These are phyloP conservation scores for Eubucco bourcierii DNA, from an alignment of 2,113 vertebrate genomes.

Conservation along the genomic window DNA sequence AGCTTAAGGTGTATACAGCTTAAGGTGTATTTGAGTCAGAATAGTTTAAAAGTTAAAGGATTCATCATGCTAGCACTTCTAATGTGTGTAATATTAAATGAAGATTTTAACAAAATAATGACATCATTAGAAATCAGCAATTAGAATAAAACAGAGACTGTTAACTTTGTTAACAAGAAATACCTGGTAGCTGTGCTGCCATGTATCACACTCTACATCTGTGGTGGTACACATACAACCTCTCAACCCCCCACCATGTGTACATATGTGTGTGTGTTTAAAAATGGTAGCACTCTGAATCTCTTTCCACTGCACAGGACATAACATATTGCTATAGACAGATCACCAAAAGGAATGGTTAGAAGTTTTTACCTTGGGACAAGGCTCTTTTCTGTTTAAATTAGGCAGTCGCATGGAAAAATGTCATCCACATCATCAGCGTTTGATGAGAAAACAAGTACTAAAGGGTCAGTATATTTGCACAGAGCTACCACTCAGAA, in stretches of 20 bases:
- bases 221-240: neutral
- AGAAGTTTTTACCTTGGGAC: neutral
- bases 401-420: neutral
- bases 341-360: neutral
- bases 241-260: accelerated
- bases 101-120: neutral
- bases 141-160: neutral
- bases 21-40: too few species aligned
- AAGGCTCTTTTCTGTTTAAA: neutral
- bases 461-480: neutral
- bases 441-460: neutral
- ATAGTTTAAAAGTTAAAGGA: too few species aligned
- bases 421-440: neutral
- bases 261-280: neutral
- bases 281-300: neutral
- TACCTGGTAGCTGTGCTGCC: neutral
- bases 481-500: neutral
- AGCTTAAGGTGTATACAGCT: too few species aligned
- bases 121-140: neutral
- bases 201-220: neutral
- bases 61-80: neutral
- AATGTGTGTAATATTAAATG: neutral
- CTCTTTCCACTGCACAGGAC: neutral
- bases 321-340: neutral
- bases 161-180: neutral